Evolutionary conservation across 2,113 vertebrate genomes (phyloP).

Genomic region (Tilapia sparmanii): DNA sequence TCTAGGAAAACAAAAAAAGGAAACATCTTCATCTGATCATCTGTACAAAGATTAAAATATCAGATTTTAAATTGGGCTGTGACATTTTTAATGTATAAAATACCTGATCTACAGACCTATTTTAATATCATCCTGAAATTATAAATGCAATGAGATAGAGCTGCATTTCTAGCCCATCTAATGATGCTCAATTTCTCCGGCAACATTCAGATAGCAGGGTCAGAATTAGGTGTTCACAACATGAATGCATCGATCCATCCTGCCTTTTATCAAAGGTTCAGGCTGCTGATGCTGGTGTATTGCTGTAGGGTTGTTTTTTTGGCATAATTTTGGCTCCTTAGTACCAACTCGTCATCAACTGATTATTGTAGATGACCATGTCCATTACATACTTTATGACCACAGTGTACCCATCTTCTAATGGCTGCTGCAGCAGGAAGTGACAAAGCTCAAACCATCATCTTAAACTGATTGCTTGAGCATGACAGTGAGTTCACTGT

Average conservation of each 20-base stretch:
- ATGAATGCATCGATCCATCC: background rate
- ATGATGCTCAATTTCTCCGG: background rate
- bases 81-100: background rate
- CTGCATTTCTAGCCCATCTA: background rate
- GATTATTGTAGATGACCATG: background rate
- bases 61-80: background rate
- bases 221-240: background rate
- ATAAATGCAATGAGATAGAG: background rate
- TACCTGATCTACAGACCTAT: background rate
- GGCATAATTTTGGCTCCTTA: background rate
- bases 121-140: background rate
- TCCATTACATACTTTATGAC: background rate
- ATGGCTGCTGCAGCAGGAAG: background rate
- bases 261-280: background rate
- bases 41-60: background rate
- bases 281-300: background rate
- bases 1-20: background rate
- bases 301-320: background rate
- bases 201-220: background rate
- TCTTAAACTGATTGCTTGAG: background rate
- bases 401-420: background rate
- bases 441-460: background rate
- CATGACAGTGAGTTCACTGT: background rate
- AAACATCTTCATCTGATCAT: accelerated
- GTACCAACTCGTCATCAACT: background rate